phyloP scores from a whole-genome alignment of 2,113 vertebrate species.

The Proterorhinus semilunaris region DNA sequence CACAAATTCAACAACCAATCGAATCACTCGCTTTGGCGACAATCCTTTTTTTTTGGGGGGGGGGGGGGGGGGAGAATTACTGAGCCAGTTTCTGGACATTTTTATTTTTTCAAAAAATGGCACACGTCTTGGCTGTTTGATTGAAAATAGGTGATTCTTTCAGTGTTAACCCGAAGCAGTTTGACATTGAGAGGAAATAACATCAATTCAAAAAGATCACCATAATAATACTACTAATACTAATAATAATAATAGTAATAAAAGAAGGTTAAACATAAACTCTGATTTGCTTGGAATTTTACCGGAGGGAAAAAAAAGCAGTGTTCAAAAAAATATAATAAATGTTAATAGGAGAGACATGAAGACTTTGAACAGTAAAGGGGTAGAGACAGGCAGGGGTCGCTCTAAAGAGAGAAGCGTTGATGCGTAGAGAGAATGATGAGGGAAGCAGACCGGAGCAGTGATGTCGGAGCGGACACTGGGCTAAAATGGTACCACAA shows the following conservation, averaged over 20 bases:
- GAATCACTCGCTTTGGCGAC: conserved; percentile 8
- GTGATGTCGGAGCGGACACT: conserved; percentile 27
- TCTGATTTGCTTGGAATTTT: conserved; percentile 32
- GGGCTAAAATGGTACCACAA: conserved; percentile 36
- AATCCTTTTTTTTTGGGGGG: conserved; percentile 23
- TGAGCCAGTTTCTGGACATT: conserved; percentile 32
- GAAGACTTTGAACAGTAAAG: conserved; percentile 36
- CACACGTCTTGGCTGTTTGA: conserved; percentile 57
- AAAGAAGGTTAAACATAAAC: conserved; percentile 26
- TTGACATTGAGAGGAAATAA: conserved; percentile 60
- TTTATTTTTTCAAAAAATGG: conserved; percentile 35
- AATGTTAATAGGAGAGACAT: conserved; percentile 23
- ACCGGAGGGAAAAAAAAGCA: conserved; percentile 19
- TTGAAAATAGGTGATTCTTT: conserved; percentile 57
- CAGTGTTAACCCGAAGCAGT: conserved; percentile 74
- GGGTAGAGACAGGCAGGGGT: conserved; percentile 22
- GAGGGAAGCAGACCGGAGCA: neutral
- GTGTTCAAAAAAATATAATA: conserved; percentile 10
- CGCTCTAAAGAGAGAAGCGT: conserved; percentile 27
- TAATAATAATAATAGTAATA: conserved; percentile 31
- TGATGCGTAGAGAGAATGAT: neutral
- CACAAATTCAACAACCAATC: conserved; percentile 40
- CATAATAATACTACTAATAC: conserved; percentile 42
- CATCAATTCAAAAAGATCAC: conserved; percentile 14
- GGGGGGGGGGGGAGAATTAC: conserved; percentile 32